phyloP scores from a whole-genome alignment of 2,113 vertebrate species.

The Leucosticte australis region DNA sequence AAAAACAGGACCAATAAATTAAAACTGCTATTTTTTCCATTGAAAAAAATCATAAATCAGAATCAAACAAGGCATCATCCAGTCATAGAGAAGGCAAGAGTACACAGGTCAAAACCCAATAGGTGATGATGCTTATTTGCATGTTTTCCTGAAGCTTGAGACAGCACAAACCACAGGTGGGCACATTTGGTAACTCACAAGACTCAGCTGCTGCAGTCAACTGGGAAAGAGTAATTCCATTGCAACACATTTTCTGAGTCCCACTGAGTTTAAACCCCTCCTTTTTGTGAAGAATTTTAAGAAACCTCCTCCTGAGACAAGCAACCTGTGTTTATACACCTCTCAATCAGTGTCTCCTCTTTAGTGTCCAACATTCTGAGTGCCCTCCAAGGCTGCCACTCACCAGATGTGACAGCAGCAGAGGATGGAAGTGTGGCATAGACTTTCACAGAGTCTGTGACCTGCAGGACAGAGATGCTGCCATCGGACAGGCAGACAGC shows the following conservation, averaged over 20 bases:
- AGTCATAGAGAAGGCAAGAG: neutral
- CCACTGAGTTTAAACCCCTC: neutral
- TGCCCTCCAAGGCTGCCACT: slow-evolving; percentile 23
- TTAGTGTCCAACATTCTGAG: neutral
- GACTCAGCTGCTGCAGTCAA: neutral
- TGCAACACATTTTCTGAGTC: neutral
- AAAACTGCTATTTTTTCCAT: fast-evolving
- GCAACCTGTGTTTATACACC: neutral
- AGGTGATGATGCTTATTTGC: neutral
- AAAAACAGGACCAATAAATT: neutral
- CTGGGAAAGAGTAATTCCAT: neutral
- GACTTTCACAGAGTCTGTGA: slow-evolving; percentile 79
- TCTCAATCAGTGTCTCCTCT: fast-evolving
- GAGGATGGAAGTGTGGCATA: slow-evolving; percentile 79
- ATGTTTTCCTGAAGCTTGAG: neutral
- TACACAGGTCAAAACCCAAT: neutral
- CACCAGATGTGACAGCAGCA: slow-evolving; percentile 87
- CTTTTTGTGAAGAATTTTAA: neutral
- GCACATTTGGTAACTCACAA: neutral
- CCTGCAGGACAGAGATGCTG: slow-evolving; percentile 87
- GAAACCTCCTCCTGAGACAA: neutral
- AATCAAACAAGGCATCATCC: neutral
- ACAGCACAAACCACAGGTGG: neutral
- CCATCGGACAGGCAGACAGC: slow-evolving; percentile 88
- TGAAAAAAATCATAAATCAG: neutral